These are phyloP conservation scores for Erpetoichthys calabaricus DNA, from an alignment of 2,797 vertebrate genomes.

Conservation along the genomic window DNA sequence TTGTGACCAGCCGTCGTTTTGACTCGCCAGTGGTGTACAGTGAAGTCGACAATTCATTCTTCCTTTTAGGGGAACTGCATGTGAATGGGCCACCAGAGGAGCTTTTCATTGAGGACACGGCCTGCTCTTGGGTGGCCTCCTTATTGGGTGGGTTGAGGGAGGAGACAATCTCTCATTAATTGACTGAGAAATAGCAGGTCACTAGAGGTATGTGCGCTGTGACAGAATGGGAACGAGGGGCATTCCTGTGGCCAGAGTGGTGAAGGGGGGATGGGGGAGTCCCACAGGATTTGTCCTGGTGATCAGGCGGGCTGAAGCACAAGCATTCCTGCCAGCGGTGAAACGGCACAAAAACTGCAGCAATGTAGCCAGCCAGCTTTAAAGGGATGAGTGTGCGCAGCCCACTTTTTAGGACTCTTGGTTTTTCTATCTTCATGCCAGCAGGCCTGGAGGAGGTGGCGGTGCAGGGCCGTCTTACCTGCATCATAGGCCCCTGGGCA, in stretches of 20 bases:
- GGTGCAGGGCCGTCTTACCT: too few relatives aligned
- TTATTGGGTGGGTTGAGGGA: slow-evolving; percentile 46
- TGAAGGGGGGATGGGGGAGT: too few relatives aligned
- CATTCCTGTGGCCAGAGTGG: background rate
- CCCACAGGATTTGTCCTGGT: too few relatives aligned
- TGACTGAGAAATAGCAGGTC: slow-evolving; percentile 58
- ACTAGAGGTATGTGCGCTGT: slow-evolving; percentile 48
- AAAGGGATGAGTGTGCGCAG: too few relatives aligned
- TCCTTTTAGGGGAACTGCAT: slow-evolving; percentile 56
- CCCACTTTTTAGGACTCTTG: too few relatives aligned
- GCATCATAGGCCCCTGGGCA: too few relatives aligned
- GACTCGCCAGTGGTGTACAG: slow-evolving; percentile 40
- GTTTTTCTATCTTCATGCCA: too few relatives aligned
- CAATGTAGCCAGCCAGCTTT: too few relatives aligned
- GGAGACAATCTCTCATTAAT: slow-evolving; percentile 74
- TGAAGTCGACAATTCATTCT: slow-evolving; percentile 32
- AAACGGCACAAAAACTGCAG: too few relatives aligned
- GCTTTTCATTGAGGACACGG: slow-evolving; percentile 64
- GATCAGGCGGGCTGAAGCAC: too few relatives aligned
- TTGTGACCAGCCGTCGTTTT: slow-evolving; percentile 37
- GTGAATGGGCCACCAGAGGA: slow-evolving; percentile 92
- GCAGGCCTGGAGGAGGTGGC: too few relatives aligned
- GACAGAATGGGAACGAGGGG: slow-evolving; percentile 8
- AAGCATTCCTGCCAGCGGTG: too few relatives aligned
- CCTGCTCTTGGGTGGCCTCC: slow-evolving; percentile 82